These are phyloP conservation scores for Triplophysa dalaica DNA, from an alignment of 2,113 vertebrate genomes.

Conservation along the genomic window DNA sequence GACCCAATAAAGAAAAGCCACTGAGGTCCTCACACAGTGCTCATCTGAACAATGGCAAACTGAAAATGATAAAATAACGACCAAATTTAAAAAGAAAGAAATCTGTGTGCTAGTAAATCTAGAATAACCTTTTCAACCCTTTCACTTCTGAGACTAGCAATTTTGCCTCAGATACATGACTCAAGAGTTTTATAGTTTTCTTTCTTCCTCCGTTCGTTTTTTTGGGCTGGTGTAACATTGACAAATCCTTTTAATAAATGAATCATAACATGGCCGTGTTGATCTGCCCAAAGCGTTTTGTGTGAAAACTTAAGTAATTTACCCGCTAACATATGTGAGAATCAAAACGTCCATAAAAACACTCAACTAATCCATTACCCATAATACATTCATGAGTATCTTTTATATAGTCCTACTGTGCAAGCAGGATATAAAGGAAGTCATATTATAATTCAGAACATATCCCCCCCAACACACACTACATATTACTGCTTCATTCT, in stretches of 20 bases:
- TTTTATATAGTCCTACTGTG: constrained; percentile 57
- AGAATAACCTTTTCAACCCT: constrained; percentile 16
- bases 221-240: constrained; percentile 29
- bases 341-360: constrained; percentile 57
- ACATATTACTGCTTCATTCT: constrained; percentile 58
- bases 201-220: constrained; percentile 29
- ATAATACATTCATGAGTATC: constrained; percentile 56
- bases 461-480: constrained; percentile 46
- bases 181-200: not conserved
- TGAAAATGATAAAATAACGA: constrained; percentile 36
- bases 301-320: constrained; percentile 49
- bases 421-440: constrained; percentile 52
- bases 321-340: constrained; percentile 48
- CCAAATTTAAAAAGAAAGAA: constrained; percentile 37
- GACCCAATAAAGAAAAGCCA: constrained; percentile 50
- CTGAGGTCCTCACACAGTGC: constrained; percentile 23
- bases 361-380: constrained; percentile 49
- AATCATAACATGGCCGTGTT: constrained; percentile 42
- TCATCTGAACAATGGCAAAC: constrained; percentile 24
- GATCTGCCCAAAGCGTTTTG: constrained; percentile 44
- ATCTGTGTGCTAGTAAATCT: constrained; percentile 34
- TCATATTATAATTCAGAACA: constrained; percentile 57
- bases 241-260: constrained; percentile 50
- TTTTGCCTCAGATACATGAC: constrained; percentile 11
- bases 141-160: not conserved